phyloP scores from a whole-genome alignment of 2,888 invertebrate species.

The Hirudinaria manillensis region DNA sequence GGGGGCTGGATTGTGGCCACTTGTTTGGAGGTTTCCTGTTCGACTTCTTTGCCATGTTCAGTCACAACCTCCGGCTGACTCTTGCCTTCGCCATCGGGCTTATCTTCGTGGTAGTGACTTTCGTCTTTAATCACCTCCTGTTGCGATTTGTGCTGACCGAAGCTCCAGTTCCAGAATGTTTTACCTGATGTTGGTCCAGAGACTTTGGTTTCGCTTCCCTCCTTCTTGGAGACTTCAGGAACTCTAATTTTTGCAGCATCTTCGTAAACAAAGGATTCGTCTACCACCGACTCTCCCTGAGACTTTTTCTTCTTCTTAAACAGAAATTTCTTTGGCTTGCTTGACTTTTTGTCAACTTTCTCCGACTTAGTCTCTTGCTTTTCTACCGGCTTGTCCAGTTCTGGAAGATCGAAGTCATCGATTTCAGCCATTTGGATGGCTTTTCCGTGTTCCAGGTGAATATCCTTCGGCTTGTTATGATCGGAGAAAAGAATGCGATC shows the following conservation, averaged over 20 bases:
- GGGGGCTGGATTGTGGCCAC: neutral
- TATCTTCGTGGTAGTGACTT: slow-evolving; percentile 19
- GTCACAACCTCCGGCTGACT: neutral
- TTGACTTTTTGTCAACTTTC: slow-evolving; percentile 14
- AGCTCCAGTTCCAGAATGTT: slow-evolving; percentile 24
- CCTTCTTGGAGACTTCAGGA: slow-evolving; percentile 10
- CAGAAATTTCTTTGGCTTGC: neutral
- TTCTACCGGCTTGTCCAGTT: slow-evolving; percentile 9
- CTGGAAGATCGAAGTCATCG: neutral
- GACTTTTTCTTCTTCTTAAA: slow-evolving; percentile 17
- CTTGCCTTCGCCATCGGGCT: too few relatives aligned
- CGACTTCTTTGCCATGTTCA: neutral
- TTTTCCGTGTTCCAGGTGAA: slow-evolving; percentile 16
- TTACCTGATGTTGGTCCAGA: neutral
- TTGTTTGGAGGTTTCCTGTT: neutral
- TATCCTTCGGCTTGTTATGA: slow-evolving; percentile 25
- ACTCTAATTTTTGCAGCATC: slow-evolving; percentile 23
- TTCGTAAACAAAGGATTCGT: slow-evolving; percentile 30
- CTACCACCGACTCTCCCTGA: slow-evolving; percentile 16
- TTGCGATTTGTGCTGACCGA: slow-evolving; percentile 8
- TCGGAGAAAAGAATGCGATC: slow-evolving; percentile 18
- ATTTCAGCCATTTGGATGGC: neutral
- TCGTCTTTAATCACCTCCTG: slow-evolving; percentile 19
- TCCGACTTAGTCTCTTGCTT: neutral
- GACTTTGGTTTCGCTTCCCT: neutral